phyloP scores from a whole-genome alignment of 2,113 vertebrate species.

The Anas platyrhynchos region DNA sequence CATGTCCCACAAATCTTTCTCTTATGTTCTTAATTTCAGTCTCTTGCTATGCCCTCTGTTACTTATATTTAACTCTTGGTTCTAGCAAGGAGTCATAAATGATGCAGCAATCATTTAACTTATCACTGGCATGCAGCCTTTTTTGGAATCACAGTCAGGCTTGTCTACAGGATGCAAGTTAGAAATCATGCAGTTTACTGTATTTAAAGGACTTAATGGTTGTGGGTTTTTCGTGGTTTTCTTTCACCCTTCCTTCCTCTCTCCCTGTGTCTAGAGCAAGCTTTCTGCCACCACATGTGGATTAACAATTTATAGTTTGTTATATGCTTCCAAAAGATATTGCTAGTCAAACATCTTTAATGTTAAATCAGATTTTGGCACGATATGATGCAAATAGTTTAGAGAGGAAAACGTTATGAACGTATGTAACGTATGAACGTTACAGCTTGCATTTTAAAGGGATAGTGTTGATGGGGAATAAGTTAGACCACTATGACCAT shows the following conservation, averaged over 20 bases:
- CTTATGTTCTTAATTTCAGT: background rate
- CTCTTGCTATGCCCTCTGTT: background rate
- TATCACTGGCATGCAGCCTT: background rate
- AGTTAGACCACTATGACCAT: no score
- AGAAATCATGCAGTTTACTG: background rate
- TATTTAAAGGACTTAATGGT: background rate
- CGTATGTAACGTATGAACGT: background rate
- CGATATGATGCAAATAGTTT: background rate
- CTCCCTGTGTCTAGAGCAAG: background rate
- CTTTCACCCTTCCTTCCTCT: background rate
- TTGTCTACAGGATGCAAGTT: background rate
- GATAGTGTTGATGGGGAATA: background rate
- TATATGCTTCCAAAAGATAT: background rate
- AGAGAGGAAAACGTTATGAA: background rate
- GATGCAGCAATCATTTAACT: background rate
- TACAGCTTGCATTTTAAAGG: background rate
- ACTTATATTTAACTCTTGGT: background rate
- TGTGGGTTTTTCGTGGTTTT: background rate
- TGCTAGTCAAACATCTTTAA: background rate
- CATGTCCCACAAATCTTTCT: background rate
- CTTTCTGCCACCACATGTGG: background rate
- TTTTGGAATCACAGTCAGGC: background rate
- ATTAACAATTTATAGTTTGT: background rate
- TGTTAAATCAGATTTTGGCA: background rate
- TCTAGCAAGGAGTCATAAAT: background rate